Conservation (phyloP, 2,113 vertebrate genomes). For the Hemiprocne comata region DNA sequence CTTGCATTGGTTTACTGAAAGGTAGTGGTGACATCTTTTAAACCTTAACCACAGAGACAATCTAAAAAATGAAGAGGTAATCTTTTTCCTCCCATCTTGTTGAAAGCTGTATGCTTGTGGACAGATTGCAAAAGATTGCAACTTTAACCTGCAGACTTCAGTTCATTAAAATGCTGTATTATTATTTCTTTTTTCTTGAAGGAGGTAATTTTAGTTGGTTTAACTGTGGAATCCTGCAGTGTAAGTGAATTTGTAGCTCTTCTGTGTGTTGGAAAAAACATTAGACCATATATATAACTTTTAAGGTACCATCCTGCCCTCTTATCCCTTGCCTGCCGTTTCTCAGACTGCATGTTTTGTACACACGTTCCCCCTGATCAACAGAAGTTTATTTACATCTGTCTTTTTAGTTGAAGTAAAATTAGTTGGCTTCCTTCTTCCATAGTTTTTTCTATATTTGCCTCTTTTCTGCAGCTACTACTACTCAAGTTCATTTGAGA, state of each 20-base stretch:
- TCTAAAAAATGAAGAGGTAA: neutral
- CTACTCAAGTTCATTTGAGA: neutral
- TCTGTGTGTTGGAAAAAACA: neutral
- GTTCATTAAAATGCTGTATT: conserved; percentile 28
- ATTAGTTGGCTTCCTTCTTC: neutral
- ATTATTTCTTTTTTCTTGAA: neutral
- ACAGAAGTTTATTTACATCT: neutral
- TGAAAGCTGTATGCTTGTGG: conserved; percentile 11
- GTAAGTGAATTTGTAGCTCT: neutral
- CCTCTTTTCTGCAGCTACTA: neutral
- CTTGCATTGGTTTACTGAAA: neutral
- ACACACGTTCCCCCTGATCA: neutral
- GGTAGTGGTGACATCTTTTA: neutral
- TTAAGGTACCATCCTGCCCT: neutral
- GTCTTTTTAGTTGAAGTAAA: neutral
- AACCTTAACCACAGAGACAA: neutral
- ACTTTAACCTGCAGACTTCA: neutral
- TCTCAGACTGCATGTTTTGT: neutral
- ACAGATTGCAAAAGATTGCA: neutral
- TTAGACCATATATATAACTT: neutral
- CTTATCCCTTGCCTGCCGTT: neutral
- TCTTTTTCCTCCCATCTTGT: neutral
- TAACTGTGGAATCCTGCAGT: neutral
- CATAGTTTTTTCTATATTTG: neutral
- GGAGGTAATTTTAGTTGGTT: conserved; percentile 46